phyloP scores from a whole-genome alignment of 2,113 vertebrate genomes.

The Notechis scutatus region DNA sequence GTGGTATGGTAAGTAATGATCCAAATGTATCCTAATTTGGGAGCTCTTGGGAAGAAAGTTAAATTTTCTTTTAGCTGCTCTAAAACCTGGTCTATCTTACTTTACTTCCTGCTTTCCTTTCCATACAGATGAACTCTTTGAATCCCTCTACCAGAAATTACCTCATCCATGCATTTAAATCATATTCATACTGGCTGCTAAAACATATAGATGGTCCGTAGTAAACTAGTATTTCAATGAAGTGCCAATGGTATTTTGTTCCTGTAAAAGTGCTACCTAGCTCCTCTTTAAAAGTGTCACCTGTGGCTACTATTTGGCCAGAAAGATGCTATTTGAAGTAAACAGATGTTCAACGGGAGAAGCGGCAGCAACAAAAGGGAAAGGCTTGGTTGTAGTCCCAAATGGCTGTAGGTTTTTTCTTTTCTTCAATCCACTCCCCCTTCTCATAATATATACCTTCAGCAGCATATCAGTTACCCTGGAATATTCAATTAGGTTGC shows the following conservation, averaged over 20 bases:
- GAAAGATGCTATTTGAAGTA: not conserved
- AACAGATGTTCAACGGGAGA: not conserved
- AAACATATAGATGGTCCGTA: not conserved
- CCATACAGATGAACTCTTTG: not conserved
- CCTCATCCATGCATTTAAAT: not conserved
- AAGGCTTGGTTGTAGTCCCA: not conserved
- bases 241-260: not conserved
- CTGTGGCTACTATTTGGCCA: not conserved
- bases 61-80: not conserved
- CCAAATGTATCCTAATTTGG: not conserved
- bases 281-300: not conserved
- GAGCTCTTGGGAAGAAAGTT: not conserved
- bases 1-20: not conserved
- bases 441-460: not conserved
- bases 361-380: not conserved
- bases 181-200: not conserved
- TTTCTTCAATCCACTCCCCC: not conserved
- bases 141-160: too few species aligned
- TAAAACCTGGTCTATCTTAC: not conserved
- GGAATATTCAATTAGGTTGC: not conserved
- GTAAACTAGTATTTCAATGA: not conserved
- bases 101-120: not conserved
- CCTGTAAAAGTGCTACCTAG: not conserved
- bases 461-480: not conserved
- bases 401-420: not conserved